Percentiles rank a stretch among this genome's conserved stretches.
phyloP scores from a whole-genome alignment of 2,113 vertebrate species.

The Corydoras sp. region DNA sequence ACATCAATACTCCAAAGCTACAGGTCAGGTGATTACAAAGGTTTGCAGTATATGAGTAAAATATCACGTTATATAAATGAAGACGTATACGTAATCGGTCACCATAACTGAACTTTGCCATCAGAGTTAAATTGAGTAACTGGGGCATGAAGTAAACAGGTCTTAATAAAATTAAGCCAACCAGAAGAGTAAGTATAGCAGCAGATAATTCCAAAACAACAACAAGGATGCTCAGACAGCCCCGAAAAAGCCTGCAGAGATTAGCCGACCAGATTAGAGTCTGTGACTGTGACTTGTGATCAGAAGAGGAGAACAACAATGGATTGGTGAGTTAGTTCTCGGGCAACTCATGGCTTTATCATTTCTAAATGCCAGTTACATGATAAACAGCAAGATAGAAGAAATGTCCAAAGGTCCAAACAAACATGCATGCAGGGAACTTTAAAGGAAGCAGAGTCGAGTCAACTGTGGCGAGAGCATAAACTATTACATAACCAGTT shows the following conservation, averaged over 20 bases:
- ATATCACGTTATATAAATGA: too few relatives aligned
- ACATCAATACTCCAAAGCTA: background rate
- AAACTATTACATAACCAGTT: slow-evolving; percentile 40
- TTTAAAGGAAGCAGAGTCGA: too few relatives aligned
- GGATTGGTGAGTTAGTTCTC: background rate
- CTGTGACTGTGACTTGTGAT: background rate
- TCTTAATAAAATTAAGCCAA: background rate
- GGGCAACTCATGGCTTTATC: background rate
- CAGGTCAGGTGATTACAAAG: background rate
- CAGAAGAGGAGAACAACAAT: background rate
- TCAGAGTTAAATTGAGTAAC: background rate
- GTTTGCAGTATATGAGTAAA: too few relatives aligned
- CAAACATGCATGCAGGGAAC: background rate
- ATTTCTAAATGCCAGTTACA: slow-evolving; percentile 6
- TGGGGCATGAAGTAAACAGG: background rate
- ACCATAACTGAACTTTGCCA: background rate
- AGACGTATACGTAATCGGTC: too few relatives aligned
- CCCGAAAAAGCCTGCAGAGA: background rate
- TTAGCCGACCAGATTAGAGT: background rate
- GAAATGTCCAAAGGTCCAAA: slow-evolving; percentile 33
- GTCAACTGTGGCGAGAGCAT: slow-evolving; percentile 29
- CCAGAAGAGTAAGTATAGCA: slow-evolving; percentile 16
- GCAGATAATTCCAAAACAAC: background rate
- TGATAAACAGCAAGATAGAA: slow-evolving; percentile 7
- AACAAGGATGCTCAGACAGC: background rate